phyloP scores from a whole-genome alignment of 2,888 invertebrate genomes.

The Philereme transversata region DNA sequence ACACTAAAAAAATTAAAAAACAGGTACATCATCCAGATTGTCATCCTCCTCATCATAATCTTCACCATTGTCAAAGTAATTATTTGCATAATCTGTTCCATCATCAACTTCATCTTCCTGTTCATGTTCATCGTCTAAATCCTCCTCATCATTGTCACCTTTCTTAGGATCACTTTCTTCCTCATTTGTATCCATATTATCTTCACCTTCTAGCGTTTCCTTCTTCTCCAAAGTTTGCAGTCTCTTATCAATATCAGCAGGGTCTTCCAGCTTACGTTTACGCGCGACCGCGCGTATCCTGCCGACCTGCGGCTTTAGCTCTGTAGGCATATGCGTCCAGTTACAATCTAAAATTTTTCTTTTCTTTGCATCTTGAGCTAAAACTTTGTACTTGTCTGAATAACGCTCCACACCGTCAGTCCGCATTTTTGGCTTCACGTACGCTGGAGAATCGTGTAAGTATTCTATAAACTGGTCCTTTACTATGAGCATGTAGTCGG shows the following conservation, averaged over 20 bases:
- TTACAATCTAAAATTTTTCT: constrained; percentile 77
- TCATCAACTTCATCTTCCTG: constrained; percentile 95
- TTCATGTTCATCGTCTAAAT: constrained; percentile 85
- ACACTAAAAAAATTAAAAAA: too few relatives aligned
- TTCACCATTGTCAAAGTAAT: constrained; percentile 95
- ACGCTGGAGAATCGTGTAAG: constrained; percentile 87
- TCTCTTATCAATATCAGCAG: constrained; percentile 68
- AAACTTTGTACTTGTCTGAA: constrained; percentile 83
- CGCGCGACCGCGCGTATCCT: constrained; percentile 58
- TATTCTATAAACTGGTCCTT: constrained; percentile 89
- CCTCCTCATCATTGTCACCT: constrained; percentile 82
- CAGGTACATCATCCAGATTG: constrained; percentile 92
- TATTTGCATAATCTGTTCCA: constrained; percentile 94
- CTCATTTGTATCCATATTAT: constrained; percentile 75
- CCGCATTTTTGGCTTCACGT: constrained; percentile 76
- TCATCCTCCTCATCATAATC: constrained; percentile 94
- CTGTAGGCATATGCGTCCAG: constrained; percentile 86
- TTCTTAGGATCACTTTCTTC: constrained; percentile 77
- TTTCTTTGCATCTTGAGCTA: constrained; percentile 77
- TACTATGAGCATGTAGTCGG: constrained; percentile 88
- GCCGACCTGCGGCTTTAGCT: constrained; percentile 82
- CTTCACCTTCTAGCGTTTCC: constrained; percentile 79
- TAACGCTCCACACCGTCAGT: constrained; percentile 82
- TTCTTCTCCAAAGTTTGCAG: constrained; percentile 88
- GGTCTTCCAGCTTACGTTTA: constrained; percentile 70